Base-by-base conservation (phyloP, 2,113 vertebrate genomes). In the Actinemys pallida region DNA sequence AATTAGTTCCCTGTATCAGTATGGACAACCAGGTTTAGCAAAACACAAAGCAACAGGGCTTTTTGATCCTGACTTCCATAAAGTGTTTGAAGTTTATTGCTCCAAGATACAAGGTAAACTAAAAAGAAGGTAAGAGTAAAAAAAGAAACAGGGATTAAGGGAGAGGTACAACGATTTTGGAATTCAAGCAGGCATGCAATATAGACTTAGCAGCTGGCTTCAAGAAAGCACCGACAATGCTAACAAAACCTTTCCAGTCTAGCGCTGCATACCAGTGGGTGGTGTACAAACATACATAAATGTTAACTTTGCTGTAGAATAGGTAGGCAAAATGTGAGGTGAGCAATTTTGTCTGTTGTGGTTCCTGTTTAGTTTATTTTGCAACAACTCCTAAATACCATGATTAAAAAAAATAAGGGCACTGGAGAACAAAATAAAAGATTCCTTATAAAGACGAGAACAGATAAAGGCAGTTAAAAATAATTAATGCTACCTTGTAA, bases 131-230 rank as follows among this genome's bases (percentile, higher is more conserved):
- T 87, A 87, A 31, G 50, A 91, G 50, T 80, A 57, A 69, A 88
- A 88, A 93, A 81, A 0, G 11, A 53, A 52, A 83, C 13, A 53
- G 35, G 56, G 94, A 81, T 93, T 95, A 91, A 93, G 90, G 72
- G 16, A 8, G 12, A 72, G n/a, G 42, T 29, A 35, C 8, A 90
- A 42, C 42, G 84, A 52, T 39, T 94, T 84, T 86, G 80, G 24
- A 69, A 47, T 86, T 91, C 65, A 91, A 92, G 80, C 3, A 62
- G 88, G 62, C 42, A 93, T 85, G 47, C 0, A 0, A 72, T 29
- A 82, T 4, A 92, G 94, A 81, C 89, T 94, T 80, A 53, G 0
- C 76, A 81, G 57, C 19, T 93, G 86, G 86, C 91, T 95, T 93
- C 3, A 17, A 3, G 42, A 94, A 29, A 87, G 35, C 81, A 89